Conservation (phyloP, 2,113 vertebrate species). For the Silurus glanis region DNA sequence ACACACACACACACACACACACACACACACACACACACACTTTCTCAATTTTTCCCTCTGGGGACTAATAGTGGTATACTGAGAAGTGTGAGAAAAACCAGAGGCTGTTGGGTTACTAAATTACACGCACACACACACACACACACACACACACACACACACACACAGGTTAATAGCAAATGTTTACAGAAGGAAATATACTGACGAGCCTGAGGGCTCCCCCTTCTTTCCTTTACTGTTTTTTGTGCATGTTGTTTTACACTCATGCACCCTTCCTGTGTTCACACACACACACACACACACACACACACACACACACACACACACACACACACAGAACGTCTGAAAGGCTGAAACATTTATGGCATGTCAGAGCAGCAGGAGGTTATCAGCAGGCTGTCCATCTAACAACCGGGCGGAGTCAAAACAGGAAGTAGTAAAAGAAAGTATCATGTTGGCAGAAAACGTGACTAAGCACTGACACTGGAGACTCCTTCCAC, state of each 20-base stretch:
- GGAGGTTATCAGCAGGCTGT: background rate
- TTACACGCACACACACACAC: constrained; percentile 1
- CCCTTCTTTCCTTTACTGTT: constrained; percentile 26
- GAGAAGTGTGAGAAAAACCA: constrained; percentile 13
- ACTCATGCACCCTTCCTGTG: constrained; percentile 43
- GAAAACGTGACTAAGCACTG: background rate
- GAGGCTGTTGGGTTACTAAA: constrained; percentile 17
- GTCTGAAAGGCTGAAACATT: background rate
- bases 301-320: constrained; percentile 1
- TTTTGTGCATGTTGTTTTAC: constrained; percentile 46
- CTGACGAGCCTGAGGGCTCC: constrained; percentile 19
- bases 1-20: too few relatives aligned
- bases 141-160: constrained; percentile 33
- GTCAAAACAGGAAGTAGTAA: background rate
- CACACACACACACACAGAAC: background rate
- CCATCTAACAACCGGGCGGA: background rate
- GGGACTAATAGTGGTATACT: background rate
- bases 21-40: background rate
- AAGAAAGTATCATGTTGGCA: background rate
- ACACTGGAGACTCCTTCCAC: background rate
- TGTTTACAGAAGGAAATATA: constrained; percentile 47
- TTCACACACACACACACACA: constrained; percentile 6
- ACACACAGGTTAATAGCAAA: constrained; percentile 27
- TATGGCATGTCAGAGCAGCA: background rate
- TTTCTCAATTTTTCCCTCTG: background rate